Evolutionary conservation across 2,113 vertebrate genomes (phyloP).

Genomic region (Aptenodytes patagonicus): DNA sequence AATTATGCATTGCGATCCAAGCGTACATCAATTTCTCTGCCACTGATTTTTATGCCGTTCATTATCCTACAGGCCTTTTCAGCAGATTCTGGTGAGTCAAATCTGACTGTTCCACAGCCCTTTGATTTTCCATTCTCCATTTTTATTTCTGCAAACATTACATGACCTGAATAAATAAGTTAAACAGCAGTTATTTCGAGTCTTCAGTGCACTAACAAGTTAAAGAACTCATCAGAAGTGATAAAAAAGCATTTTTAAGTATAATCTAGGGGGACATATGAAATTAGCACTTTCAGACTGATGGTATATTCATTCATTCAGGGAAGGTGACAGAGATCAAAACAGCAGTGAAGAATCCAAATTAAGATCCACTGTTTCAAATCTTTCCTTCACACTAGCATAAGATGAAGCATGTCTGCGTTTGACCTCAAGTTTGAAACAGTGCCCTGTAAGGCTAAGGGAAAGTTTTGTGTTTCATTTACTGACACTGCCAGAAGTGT

Average conservation of each 20-base stretch:
- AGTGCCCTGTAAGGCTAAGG: not conserved
- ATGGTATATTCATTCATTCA: not conserved
- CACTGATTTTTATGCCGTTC: constrained; percentile 98
- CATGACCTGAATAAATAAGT: constrained; percentile 84
- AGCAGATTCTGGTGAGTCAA: constrained; percentile 94
- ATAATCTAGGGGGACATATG: not conserved
- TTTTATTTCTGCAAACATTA: constrained; percentile 99
- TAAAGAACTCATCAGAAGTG: constrained; percentile 8
- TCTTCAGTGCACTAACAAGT: not conserved
- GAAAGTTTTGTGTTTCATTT: not conserved
- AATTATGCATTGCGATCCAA: constrained; percentile 92
- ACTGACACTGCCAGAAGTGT: not conserved
- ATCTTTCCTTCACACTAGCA: not conserved
- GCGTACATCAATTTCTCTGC: constrained; percentile 96
- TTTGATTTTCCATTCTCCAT: constrained; percentile 98
- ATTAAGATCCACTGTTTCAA: not conserved
- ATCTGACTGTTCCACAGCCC: constrained; percentile 96
- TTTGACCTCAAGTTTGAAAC: not conserved
- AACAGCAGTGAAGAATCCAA: not conserved
- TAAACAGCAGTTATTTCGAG: constrained; percentile 57
- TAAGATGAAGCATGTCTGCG: not conserved
- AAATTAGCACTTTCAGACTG: not conserved
- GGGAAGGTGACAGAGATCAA: not conserved
- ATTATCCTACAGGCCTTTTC: constrained; percentile 96
- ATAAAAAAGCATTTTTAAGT: not conserved